Evolutionary conservation across 2,113 vertebrate genomes (phyloP).

Genomic region (Glaucidium brasilianum): DNA sequence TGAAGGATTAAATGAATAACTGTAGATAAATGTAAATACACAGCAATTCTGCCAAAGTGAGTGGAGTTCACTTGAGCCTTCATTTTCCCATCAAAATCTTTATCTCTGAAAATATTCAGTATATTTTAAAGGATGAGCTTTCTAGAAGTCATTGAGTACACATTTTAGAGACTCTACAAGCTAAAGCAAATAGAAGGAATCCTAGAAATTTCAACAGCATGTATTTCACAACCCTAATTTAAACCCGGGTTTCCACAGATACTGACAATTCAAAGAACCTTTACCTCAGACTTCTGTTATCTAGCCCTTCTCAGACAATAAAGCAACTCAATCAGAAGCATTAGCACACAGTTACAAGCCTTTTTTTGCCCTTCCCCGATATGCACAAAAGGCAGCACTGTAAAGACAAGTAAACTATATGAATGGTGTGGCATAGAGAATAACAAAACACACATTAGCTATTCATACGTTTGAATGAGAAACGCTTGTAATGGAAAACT

Average conservation of each 20-base stretch:
- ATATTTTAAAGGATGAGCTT: background rate
- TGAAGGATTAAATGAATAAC: background rate
- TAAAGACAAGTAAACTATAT: background rate
- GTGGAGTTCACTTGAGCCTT: background rate
- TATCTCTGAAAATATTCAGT: background rate
- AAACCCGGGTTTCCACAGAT: background rate
- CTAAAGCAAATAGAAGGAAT: background rate
- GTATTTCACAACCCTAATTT: slow-evolving; percentile 1
- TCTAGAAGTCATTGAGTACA: background rate
- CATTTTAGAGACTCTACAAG: background rate
- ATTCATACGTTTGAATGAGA: background rate
- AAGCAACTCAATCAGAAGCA: background rate
- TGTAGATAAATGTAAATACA: background rate
- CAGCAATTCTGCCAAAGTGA: background rate
- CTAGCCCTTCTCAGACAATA: slow-evolving; percentile 3
- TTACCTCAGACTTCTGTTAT: background rate
- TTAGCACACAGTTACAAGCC: background rate
- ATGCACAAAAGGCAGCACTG: background rate
- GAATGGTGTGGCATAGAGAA: background rate
- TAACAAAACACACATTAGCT: background rate
- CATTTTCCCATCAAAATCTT: background rate
- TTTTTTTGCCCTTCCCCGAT: background rate
- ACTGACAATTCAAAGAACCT: background rate
- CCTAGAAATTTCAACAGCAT: background rate
- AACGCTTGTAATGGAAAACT: background rate